These are phyloP conservation scores for Zoanthus gigantus DNA, from an alignment of 92 coral and sea anemone species.

Conservation along the genomic window DNA sequence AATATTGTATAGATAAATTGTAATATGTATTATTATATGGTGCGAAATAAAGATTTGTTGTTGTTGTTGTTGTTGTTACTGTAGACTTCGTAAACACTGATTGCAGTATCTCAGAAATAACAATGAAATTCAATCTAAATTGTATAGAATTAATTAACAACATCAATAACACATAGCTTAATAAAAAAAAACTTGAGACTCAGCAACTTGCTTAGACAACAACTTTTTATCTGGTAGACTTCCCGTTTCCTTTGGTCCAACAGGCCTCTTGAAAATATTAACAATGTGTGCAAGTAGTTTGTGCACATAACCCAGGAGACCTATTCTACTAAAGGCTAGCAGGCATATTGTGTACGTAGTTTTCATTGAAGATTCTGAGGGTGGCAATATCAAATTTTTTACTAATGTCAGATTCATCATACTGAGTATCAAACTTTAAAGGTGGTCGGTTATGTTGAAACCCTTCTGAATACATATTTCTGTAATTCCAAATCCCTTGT, in stretches of 20 bases:
- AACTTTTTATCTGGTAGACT: neutral
- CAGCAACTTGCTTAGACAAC: neutral
- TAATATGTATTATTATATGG: too few relatives aligned
- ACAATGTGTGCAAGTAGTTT: constrained; percentile 54
- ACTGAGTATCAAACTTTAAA: constrained; percentile 38
- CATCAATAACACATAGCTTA: neutral
- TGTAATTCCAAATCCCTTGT: constrained; percentile 54
- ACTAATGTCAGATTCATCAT: constrained; percentile 49
- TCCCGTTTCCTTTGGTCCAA: constrained; percentile 37
- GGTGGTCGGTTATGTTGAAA: constrained; percentile 38
- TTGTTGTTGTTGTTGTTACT: too few relatives aligned
- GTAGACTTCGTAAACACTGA: too few relatives aligned
- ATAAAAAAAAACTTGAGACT: neutral
- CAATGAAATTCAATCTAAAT: too few relatives aligned
- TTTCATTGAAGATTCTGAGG: constrained; percentile 54
- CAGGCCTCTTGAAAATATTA: constrained; percentile 29
- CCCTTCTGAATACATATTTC: constrained; percentile 52
- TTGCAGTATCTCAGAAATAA: too few relatives aligned
- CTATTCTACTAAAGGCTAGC: constrained; percentile 9
- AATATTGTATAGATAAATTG: too few relatives aligned
- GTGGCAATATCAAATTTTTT: constrained; percentile 62
- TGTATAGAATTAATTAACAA: neutral
- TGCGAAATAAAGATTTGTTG: too few relatives aligned
- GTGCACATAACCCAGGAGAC: constrained; percentile 38
- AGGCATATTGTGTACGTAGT: constrained; percentile 40